Evolutionary conservation across 2,888 invertebrate species (phyloP), one percentile per base, ranked within the genome.

Genomic region (Chaetoderma sp.): DNA sequence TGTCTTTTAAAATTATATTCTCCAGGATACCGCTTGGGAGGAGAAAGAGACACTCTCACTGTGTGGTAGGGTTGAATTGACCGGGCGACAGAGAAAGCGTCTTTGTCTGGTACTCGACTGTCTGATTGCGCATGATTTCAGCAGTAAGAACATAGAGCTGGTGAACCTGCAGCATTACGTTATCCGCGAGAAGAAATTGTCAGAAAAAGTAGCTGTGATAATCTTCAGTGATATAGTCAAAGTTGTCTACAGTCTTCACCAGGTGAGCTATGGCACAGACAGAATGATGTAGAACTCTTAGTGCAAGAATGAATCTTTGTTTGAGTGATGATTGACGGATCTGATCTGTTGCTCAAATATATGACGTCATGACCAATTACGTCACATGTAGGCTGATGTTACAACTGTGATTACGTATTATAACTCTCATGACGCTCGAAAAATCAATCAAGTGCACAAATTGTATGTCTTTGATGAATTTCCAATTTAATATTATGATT

Each of bases 221-320:
- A 92, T 93, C 81, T 92, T 93, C 82, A 90, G 90, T 80, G 91
- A 93, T 83, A 91, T 92, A 74, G 92, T 93, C 44, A 88, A 90
- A 79, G 91, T 93, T 56, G 92, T 93, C 1, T 90, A 91, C 59
- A 90, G 90, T 86, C 88, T 93, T 73, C 93, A 93, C 87, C 90
- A 91, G 88, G 92, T 92, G 79, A 81, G 82, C 55, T 45, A 16
- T 39, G 3, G 10, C 39, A 39, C 13, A 13, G 10, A 18, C n/a
- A n/a, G n/a, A n/a, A n/a, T n/a, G n/a, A n/a, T n/a, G n/a, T n/a
- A n/a, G n/a, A n/a, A n/a, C n/a, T n/a, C n/a, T n/a, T n/a, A n/a
- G n/a, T n/a, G n/a, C n/a, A n/a, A n/a, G n/a, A n/a, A n/a, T n/a
- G n/a, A n/a, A n/a, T n/a, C n/a, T n/a, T n/a, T n/a, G n/a, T n/a